Evolutionary conservation across 2,797 vertebrate genomes (phyloP).

Genomic region (Urocyon cinereoargenteus): DNA sequence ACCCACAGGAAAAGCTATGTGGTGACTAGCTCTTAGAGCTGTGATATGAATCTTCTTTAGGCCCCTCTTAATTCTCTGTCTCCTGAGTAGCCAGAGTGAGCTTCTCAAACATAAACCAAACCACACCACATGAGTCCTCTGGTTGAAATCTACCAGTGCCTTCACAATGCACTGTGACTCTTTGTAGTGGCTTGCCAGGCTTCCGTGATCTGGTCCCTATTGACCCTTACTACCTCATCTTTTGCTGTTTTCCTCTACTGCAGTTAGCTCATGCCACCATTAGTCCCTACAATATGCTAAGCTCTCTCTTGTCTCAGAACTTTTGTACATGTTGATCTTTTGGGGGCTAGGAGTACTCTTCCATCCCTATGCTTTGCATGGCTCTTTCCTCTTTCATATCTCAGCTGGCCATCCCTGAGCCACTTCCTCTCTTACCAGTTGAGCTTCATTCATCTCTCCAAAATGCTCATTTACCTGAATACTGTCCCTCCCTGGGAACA

Average conservation of each 20-base stretch:
- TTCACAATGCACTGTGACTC: background rate
- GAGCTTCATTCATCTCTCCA: background rate
- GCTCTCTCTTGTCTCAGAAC: background rate
- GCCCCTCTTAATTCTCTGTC: background rate
- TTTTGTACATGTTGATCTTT: background rate
- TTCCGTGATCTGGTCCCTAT: background rate
- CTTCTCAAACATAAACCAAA: background rate
- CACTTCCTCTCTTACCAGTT: background rate
- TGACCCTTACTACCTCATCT: background rate
- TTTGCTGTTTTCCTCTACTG: background rate
- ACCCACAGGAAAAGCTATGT: background rate
- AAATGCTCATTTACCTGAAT: background rate
- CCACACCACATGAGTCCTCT: fast-evolving
- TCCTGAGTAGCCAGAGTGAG: background rate
- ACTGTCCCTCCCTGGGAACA: background rate
- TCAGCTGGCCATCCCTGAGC: background rate
- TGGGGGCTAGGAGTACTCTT: background rate
- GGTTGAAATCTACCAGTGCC: background rate
- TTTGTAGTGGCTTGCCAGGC: background rate
- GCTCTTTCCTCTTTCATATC: background rate
- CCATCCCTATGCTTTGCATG: background rate
- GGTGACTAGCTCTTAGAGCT: background rate
- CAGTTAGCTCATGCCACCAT: background rate
- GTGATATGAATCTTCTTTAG: background rate
- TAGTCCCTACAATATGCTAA: background rate